Evolutionary conservation across 2,113 vertebrate genomes (phyloP).

Genomic region (Hemiscyllium ocellatum): DNA sequence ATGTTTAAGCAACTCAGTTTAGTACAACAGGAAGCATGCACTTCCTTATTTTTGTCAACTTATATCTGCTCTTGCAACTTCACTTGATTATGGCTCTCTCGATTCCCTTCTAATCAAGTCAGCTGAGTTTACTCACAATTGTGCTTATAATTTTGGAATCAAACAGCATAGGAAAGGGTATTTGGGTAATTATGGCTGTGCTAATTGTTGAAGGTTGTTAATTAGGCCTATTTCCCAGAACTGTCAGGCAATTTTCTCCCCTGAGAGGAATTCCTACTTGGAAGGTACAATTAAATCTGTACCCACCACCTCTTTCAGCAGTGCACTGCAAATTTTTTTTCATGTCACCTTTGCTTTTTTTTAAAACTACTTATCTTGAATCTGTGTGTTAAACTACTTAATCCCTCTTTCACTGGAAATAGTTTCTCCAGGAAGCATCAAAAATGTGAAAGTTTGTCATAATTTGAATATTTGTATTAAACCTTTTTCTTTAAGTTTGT

Average conservation of each 20-base stretch:
- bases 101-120: neutral
- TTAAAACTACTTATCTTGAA: neutral
- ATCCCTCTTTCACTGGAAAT: neutral
- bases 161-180: neutral
- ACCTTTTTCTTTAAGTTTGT: neutral
- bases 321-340: neutral
- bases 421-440: neutral
- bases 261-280: neutral
- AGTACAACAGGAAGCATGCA: neutral
- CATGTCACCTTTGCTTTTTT: neutral
- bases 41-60: neutral
- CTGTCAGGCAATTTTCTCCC: neutral
- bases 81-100: neutral
- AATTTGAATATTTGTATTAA: neutral
- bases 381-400: neutral
- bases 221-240: neutral
- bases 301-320: neutral
- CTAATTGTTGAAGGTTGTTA: neutral
- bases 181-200: neutral
- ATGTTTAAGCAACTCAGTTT: neutral
- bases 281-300: neutral
- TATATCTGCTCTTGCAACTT: neutral
- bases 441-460: neutral
- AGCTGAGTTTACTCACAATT: neutral
- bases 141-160: neutral